Evolutionary conservation across 2,113 vertebrate genomes (phyloP).

Genomic region (Merops nubicus): DNA sequence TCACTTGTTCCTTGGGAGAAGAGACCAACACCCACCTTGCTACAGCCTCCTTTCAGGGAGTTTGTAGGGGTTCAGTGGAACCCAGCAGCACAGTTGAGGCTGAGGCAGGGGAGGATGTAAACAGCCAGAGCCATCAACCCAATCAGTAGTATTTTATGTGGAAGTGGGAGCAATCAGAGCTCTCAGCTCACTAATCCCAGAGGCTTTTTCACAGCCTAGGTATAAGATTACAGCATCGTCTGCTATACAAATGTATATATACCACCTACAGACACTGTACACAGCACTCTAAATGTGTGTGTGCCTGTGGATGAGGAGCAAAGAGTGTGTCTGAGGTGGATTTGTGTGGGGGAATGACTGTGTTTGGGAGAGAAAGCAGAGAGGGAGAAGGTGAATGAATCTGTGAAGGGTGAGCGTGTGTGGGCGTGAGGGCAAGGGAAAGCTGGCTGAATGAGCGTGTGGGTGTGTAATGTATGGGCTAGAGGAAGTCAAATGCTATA

Average conservation of each 20-base stretch:
- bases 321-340: not conserved
- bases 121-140: not conserved
- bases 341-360: not conserved
- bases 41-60: no score
- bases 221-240: slow-evolving; percentile 29
- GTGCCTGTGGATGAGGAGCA: not conserved
- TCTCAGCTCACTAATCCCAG: slow-evolving; percentile 25
- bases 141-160: not conserved
- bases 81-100: not conserved
- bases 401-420: not conserved
- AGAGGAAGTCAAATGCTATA: slow-evolving; percentile 26
- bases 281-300: not conserved
- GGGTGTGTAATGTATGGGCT: slow-evolving; percentile 15
- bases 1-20: no score
- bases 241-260: not conserved
- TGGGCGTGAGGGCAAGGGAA: not conserved
- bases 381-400: slow-evolving; percentile 37
- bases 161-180: slow-evolving; percentile 30
- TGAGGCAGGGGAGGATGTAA: not conserved
- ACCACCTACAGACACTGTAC: not conserved
- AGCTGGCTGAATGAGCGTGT: slow-evolving; percentile 38
- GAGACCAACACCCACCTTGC: no score
- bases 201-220: slow-evolving; percentile 6
- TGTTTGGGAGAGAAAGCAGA: not conserved
- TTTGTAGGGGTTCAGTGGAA: not conserved